Base-by-base conservation (phyloP, 2,113 vertebrate species). In the Cyprinus carpio region DNA sequence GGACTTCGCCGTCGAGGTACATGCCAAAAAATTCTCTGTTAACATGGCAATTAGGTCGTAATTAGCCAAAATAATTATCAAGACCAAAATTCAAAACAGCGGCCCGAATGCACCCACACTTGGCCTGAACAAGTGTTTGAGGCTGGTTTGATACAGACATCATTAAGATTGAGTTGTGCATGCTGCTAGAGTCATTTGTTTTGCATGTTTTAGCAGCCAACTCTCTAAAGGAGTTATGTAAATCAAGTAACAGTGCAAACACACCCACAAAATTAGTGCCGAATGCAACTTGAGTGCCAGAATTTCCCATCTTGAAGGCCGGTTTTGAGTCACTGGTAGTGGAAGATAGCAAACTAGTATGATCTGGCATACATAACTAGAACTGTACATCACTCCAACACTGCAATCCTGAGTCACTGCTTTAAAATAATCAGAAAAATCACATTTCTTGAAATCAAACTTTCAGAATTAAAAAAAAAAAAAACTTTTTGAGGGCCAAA, bases 61-160 rank as follows among this genome's bases (percentile, higher is more conserved):
- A 84, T 84, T 54, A 84, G 83, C 74, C 3, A 37, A 77, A 77
- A 76, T 84, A 54, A 76, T 84, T 77, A 84, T 76, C 40, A 16
- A 56, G 83, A 49, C 58, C 31, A 18, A 10, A 84, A 77, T 77
- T 75, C 56, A 46, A 76, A 84, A 40, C 40, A 81, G 40, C 11
- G 15, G 18, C 31, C 37, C 6, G 29, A 49, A 67, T 37, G 40
- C 58, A 76, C 58, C 37, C 23, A 58, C 34, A 62, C 20, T 15
- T 27, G 3, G 3, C 29, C 16, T 2, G 6, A 80, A 80, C 13
- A 64, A 40, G 77, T 43, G 8, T 80, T 46, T 76, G 3, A 54
- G 25, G 20, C 75, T 54, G 25, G 11, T 20, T 20, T 76, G 25
- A 76, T 31, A 31, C 16, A 76, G 49, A 76, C 29, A 16, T 74